These are phyloP conservation scores for Plectropomus leopardus DNA, from an alignment of 2,113 vertebrate species.

Conservation along the genomic window DNA sequence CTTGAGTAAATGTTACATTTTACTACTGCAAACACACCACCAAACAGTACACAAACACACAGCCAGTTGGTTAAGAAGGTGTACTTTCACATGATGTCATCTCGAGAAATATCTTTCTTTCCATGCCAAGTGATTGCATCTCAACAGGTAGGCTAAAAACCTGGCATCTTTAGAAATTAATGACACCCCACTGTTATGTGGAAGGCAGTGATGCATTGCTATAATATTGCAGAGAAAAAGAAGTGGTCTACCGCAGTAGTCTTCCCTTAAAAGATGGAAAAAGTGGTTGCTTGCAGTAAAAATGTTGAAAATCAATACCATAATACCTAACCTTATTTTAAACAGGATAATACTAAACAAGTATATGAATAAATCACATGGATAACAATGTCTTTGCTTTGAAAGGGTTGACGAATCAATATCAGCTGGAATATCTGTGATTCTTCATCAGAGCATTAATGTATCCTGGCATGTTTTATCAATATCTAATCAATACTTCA, in stretches of 20 bases:
- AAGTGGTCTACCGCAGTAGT: background rate
- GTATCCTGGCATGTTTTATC: slow-evolving; percentile 13
- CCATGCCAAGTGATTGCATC: background rate
- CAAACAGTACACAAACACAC: background rate
- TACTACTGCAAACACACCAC: too few relatives aligned
- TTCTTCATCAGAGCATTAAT: slow-evolving; percentile 8
- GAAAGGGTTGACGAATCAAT: slow-evolving; percentile 1
- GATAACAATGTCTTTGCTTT: slow-evolving; percentile 6
- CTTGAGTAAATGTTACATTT: too few relatives aligned
- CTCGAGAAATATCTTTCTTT: background rate
- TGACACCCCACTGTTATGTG: background rate
- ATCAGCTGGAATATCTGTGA: slow-evolving; percentile 21
- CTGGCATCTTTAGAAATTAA: too few relatives aligned
- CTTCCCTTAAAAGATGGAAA: background rate
- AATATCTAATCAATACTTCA: slow-evolving; percentile 32
- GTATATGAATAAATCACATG: background rate
- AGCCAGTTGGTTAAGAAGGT: background rate
- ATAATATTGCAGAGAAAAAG: background rate
- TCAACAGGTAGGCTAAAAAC: background rate
- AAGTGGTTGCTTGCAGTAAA: background rate
- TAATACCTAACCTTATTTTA: background rate
- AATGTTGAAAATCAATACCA: background rate
- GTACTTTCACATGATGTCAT: background rate
- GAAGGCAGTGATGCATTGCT: too few relatives aligned
- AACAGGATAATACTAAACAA: background rate